Percentiles rank a stretch among this genome's conserved stretches.
These are phyloP conservation scores for Oncorhynchus kisutch DNA, from an alignment of 2,113 vertebrate species.

Conservation along the genomic window DNA sequence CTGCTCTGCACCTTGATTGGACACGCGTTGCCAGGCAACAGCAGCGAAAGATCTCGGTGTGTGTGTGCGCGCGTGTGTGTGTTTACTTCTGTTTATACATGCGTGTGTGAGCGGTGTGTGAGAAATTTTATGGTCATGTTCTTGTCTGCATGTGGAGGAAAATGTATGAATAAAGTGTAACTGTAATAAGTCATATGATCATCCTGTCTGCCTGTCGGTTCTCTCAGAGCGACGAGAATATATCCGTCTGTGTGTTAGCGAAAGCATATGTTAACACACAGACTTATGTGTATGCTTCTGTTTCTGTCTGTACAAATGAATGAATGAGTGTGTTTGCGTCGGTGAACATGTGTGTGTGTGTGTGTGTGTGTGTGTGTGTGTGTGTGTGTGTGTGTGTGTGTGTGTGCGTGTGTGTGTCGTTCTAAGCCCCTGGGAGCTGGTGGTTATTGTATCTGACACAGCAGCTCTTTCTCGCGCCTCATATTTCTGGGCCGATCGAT, in stretches of 20 bases:
- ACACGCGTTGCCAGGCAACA: slow-evolving; percentile 82
- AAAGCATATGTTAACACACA: neutral
- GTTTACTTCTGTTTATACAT: slow-evolving; percentile 12
- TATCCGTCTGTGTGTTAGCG: neutral
- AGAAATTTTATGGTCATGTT: neutral
- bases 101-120: neutral
- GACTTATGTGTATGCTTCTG: slow-evolving; percentile 27
- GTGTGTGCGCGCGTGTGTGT: slow-evolving; percentile 34
- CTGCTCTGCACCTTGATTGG: slow-evolving; percentile 76
- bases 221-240: too few species aligned
- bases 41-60: slow-evolving; percentile 77
- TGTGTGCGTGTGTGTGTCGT: slow-evolving; percentile 54
- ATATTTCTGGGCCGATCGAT: slow-evolving; percentile 97
- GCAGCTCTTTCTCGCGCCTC: slow-evolving; percentile 89
- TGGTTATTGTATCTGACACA: slow-evolving; percentile 96
- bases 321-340: slow-evolving; percentile 46
- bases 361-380: slow-evolving; percentile 51
- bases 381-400: slow-evolving; percentile 47
- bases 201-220: too few species aligned
- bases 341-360: slow-evolving; percentile 30
- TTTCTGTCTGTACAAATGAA: slow-evolving; percentile 21
- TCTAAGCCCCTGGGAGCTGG: slow-evolving; percentile 87
- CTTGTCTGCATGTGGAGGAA: slow-evolving; percentile 1
- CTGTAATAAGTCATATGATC: neutral
- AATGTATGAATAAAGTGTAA: neutral